Evolutionary conservation across 2,113 vertebrate species (phyloP).

Genomic region (Equus przewalskii): DNA sequence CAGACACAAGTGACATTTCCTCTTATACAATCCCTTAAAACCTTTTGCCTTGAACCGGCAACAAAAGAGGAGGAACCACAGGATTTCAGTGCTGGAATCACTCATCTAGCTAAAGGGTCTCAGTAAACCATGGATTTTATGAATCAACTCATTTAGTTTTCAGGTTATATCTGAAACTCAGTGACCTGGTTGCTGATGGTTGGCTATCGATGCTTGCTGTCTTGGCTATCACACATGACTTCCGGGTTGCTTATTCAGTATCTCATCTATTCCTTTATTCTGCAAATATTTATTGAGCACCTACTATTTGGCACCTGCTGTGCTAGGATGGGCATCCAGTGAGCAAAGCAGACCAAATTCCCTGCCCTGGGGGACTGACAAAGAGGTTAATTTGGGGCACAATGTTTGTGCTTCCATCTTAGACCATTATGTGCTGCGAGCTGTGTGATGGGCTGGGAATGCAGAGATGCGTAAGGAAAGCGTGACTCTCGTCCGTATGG

Average conservation of each 20-base stretch:
- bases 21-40: accelerated
- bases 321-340: accelerated
- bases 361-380: too few relatives aligned
- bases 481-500: accelerated
- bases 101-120: accelerated
- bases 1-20: too few relatives aligned
- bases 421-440: accelerated
- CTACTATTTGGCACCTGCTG: accelerated
- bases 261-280: not conserved
- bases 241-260: accelerated
- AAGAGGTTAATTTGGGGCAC: too few relatives aligned
- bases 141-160: not conserved
- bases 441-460: accelerated
- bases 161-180: not conserved
- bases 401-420: too few relatives aligned
- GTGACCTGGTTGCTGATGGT: accelerated
- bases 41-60: not conserved
- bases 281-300: not conserved
- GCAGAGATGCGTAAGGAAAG: accelerated
- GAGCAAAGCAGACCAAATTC: not conserved
- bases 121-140: accelerated
- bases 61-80: not conserved
- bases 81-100: accelerated
- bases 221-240: accelerated
- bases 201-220: accelerated